Conservation (phyloP, 30 jellyfish, hydroid and myxozoan genomes). For the Nemopilema nomurai region DNA sequence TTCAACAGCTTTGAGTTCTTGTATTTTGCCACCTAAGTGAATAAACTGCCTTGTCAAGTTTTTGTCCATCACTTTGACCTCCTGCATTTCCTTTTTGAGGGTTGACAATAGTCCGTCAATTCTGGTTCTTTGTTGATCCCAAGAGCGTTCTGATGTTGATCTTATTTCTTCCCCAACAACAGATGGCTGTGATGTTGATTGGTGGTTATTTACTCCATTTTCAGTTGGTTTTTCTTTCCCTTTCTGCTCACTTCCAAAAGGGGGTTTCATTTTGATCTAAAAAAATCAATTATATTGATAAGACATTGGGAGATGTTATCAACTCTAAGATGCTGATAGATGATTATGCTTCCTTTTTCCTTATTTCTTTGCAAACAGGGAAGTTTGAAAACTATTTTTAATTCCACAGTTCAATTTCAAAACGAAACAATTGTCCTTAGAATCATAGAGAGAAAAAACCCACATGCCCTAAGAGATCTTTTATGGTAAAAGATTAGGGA, state of each 20-base stretch:
- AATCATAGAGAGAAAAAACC: no score
- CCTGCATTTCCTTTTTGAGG: conserved; percentile 76
- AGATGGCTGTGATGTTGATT: not conserved
- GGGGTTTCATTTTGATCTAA: conserved; percentile 11
- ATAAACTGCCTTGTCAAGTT: conserved; percentile 91
- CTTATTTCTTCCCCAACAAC: not conserved
- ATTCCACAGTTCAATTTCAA: no score
- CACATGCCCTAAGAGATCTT: no score
- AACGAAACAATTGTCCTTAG: no score
- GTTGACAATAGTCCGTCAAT: conserved; percentile 75
- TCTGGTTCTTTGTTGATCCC: conserved; percentile 77
- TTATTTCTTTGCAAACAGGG: no score
- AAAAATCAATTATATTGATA: no score
- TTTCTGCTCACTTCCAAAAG: not conserved
- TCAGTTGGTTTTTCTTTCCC: not conserved
- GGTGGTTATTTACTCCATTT: conserved; percentile 21
- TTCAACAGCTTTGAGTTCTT: conserved; percentile 60
- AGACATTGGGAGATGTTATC: no score
- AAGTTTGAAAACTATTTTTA: no score
- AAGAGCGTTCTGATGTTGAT: conserved; percentile 46
- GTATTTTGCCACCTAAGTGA: conserved; percentile 85
- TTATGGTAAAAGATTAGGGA: no score
- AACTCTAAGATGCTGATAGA: no score
- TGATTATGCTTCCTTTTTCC: no score
- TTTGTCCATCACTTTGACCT: conserved; percentile 80